Percentiles rank a stretch among this genome's conserved stretches.
Evolutionary conservation across 2,113 vertebrate species (phyloP).

Genomic region (Azemiops feae): DNA sequence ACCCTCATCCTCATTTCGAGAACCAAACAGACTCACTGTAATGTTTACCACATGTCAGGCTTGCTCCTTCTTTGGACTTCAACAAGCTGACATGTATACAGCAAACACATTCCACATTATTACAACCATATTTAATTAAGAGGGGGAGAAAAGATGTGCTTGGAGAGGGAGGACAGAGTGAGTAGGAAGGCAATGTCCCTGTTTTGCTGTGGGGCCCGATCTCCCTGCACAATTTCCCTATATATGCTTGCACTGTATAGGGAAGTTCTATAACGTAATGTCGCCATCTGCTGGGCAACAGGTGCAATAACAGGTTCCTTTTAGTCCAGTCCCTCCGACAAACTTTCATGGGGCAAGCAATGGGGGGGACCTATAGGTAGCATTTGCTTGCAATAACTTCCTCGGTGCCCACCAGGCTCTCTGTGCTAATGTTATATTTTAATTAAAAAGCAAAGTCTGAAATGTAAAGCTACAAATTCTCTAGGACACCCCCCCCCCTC

Average conservation of each 20-base stretch:
- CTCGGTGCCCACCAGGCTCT: neutral
- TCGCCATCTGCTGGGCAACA: constrained; percentile 3
- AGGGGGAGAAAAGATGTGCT: neutral
- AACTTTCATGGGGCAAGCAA: neutral
- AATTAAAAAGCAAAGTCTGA: neutral
- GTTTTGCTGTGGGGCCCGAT: neutral
- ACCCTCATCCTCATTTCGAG: neutral
- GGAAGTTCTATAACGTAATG: neutral
- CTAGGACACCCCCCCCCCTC: neutral
- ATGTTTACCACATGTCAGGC: constrained; percentile 10
- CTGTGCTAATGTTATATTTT: neutral
- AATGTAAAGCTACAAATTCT: neutral
- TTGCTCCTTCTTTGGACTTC: neutral
- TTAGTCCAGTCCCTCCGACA: neutral
- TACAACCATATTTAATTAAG: neutral
- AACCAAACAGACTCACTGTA: neutral
- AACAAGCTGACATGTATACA: neutral
- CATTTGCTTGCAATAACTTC: neutral
- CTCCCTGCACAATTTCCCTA: neutral
- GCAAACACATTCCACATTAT: neutral
- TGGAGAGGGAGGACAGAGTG: neutral
- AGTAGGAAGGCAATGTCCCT: neutral
- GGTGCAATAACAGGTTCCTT: neutral
- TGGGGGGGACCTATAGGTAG: neutral
- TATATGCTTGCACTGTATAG: too few species aligned